A percentile compares a stretch with the other conserved stretches of the same genome.
phyloP scores from a whole-genome alignment of 1,140 invertebrate species.

The Drosophila pandora region DNA sequence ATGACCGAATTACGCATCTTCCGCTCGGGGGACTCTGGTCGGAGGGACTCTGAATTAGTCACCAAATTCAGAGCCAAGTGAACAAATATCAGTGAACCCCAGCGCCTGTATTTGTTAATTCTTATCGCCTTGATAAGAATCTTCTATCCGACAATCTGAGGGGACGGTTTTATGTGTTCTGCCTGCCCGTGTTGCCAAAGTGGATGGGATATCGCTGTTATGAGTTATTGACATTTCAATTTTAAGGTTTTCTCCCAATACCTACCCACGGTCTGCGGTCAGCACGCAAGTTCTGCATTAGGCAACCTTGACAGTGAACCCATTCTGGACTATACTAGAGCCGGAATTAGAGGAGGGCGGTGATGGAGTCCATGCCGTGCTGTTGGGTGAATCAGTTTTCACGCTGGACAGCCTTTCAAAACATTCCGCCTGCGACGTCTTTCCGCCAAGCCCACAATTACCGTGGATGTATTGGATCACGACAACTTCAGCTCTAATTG shows the following conservation, averaged over 20 bases:
- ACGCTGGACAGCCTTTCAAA: slow-evolving; percentile 32
- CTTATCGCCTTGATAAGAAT: slow-evolving; percentile 12
- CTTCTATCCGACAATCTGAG: neutral
- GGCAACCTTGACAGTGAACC: slow-evolving; percentile 29
- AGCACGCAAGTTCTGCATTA: slow-evolving; percentile 32
- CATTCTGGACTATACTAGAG: slow-evolving; percentile 13
- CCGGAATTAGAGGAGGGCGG: neutral
- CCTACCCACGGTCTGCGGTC: neutral
- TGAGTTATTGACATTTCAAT: neutral
- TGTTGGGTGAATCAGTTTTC: slow-evolving; percentile 51
- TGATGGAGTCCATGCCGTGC: slow-evolving; percentile 20
- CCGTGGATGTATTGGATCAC: slow-evolving; percentile 18
- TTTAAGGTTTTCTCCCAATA: neutral
- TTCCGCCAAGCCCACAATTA: slow-evolving; percentile 28
- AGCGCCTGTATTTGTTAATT: neutral
- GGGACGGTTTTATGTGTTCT: neutral
- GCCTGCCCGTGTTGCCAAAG: neutral
- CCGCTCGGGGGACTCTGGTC: slow-evolving; percentile 6
- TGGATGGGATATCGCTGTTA: too few species aligned
- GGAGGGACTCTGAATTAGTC: slow-evolving; percentile 21
- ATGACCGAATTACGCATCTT: slow-evolving; percentile 55
- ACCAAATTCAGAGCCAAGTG: neutral
- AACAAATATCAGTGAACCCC: slow-evolving; percentile 16
- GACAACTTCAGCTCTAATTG: slow-evolving; percentile 42
- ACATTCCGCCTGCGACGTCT: slow-evolving; percentile 8